Percentiles rank a stretch among this genome's conserved stretches.
Conservation (phyloP, 1,140 invertebrate genomes). For the Hesperophylax magnus region DNA sequence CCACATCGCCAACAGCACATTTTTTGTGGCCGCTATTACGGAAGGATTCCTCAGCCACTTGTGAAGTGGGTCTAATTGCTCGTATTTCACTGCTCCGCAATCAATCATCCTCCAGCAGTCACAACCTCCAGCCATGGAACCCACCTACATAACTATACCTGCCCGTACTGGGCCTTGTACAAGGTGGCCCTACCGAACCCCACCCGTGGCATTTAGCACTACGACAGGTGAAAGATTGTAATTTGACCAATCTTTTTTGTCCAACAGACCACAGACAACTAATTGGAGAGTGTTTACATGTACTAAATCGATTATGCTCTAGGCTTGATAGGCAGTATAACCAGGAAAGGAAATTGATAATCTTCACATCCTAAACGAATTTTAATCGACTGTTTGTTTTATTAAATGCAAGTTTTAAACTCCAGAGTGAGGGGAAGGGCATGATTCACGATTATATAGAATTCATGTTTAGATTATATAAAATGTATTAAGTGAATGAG, state of each 20-base stretch:
- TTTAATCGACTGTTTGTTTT: too few species aligned
- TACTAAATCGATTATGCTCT: neutral
- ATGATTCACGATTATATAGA: too few species aligned
- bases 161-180: neutral
- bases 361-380: neutral
- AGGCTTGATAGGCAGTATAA: neutral
- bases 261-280: slow-evolving; percentile 7
- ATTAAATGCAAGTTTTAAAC: too few species aligned
- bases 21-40: slow-evolving; percentile 34
- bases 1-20: neutral
- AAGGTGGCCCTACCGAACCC: neutral
- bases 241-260: neutral
- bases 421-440: too few species aligned
- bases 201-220: neutral
- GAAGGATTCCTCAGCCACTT: slow-evolving; percentile 49
- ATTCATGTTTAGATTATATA: too few species aligned
- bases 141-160: too few species aligned
- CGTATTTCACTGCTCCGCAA: slow-evolving; percentile 40
- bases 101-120: slow-evolving; percentile 40
- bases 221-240: slow-evolving; percentile 1
- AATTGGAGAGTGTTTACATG: slow-evolving; percentile 22
- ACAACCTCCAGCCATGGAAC: too few species aligned
- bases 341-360: neutral
- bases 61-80: slow-evolving; percentile 47
- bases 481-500: too few species aligned